A percentile compares a stretch with the other conserved stretches of the same genome.
phyloP scores from a whole-genome alignment of 2,888 invertebrate species.

The Laothoe populi region DNA sequence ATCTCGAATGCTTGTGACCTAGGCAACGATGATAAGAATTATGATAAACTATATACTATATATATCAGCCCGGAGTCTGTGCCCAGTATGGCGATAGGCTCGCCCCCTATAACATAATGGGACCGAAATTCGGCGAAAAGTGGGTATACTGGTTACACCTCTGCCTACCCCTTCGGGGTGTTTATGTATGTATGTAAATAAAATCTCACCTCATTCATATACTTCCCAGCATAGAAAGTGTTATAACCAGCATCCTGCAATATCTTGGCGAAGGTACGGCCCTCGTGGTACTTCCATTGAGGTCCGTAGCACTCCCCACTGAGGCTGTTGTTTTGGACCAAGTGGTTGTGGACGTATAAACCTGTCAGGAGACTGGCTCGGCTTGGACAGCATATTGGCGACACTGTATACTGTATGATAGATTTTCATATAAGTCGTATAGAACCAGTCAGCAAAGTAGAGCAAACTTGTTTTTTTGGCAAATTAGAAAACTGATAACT shows the following conservation, averaged over 20 bases:
- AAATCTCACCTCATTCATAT: slow-evolving; percentile 91
- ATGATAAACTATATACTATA: neutral
- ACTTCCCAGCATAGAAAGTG: slow-evolving; percentile 97
- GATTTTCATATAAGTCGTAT: neutral
- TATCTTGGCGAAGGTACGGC: slow-evolving; percentile 87
- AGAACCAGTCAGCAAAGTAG: too few relatives aligned
- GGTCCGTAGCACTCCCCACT: slow-evolving; percentile 90
- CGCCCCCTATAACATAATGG: too few relatives aligned
- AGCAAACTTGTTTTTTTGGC: too few relatives aligned
- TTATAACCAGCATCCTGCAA: slow-evolving; percentile 88
- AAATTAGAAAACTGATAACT: too few relatives aligned
- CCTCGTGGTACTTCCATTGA: slow-evolving; percentile 87
- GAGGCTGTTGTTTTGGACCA: slow-evolving; percentile 90
- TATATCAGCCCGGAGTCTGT: neutral
- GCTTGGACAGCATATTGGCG: slow-evolving; percentile 96
- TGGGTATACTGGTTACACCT: too few relatives aligned
- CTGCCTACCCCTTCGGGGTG: neutral
- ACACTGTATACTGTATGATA: slow-evolving; percentile 88
- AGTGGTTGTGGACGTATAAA: slow-evolving; percentile 92
- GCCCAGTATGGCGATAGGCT: too few relatives aligned
- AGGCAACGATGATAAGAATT: neutral
- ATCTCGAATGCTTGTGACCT: neutral
- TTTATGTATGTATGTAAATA: too few relatives aligned
- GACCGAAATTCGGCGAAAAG: too few relatives aligned
- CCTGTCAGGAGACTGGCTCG: slow-evolving; percentile 95